These are phyloP conservation scores for Actenoides lindsayi DNA, from an alignment of 2,113 vertebrate species.

Conservation along the genomic window DNA sequence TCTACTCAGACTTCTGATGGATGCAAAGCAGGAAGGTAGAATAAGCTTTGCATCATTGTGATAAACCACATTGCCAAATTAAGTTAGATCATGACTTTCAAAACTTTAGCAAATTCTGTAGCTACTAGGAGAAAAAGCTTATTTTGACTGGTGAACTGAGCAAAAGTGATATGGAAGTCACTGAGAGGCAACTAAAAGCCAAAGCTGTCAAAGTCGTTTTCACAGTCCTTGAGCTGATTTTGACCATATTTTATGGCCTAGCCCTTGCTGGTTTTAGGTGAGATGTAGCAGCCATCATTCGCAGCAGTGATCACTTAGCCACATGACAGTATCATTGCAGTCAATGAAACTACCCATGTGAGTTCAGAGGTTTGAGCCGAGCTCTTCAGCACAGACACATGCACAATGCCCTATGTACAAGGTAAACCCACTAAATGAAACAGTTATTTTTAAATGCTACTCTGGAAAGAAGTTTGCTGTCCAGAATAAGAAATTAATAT, in stretches of 20 bases:
- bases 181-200: conserved; percentile 1
- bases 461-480: not conserved
- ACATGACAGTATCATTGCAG: not conserved
- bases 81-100: not conserved
- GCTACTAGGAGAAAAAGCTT: not conserved
- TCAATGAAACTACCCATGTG: conserved; percentile 48
- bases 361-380: not conserved
- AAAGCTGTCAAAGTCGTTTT: conserved; percentile 36
- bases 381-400: not conserved
- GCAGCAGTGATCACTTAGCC: not conserved
- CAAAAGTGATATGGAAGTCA: not conserved
- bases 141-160: not conserved
- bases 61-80: not conserved
- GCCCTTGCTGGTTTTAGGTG: conserved; percentile 29
- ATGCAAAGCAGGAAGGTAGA: not conserved
- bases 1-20: not conserved
- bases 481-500: not conserved
- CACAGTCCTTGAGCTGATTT: conserved; percentile 16
- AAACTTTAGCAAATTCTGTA: not conserved
- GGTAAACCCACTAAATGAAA: not conserved
- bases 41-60: not conserved
- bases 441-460: conserved; percentile 17
- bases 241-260: conserved; percentile 35
- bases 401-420: not conserved
- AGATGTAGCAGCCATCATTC: conserved; percentile 20